Evolutionary conservation across 2,888 invertebrate genomes (phyloP).

Genomic region (Polyommatus icarus): DNA sequence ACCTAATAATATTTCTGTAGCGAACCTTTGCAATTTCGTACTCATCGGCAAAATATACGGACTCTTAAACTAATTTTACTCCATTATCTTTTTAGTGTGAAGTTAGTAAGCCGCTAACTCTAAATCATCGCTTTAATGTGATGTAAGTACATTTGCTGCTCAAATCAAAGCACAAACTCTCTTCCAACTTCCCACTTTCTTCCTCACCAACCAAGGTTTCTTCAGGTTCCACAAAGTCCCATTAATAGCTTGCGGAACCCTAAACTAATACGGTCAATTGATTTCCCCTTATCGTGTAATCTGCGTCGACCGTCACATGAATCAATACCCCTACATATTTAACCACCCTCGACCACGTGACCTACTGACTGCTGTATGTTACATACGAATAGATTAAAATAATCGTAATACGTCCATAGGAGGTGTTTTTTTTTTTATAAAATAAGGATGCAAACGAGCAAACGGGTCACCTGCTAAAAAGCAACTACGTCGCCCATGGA

Average conservation of each 20-base stretch:
- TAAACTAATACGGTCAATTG: neutral
- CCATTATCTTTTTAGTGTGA: too few species aligned
- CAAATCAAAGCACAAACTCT: neutral
- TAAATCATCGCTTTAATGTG: too few species aligned
- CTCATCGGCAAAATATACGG: too few species aligned
- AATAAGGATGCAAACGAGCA: too few species aligned
- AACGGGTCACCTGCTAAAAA: too few species aligned
- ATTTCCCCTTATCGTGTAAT: neutral
- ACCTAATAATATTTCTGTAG: too few species aligned
- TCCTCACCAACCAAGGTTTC: neutral
- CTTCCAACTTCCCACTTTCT: neutral
- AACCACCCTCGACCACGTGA: conserved; percentile 44
- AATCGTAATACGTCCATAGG: neutral
- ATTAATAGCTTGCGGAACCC: neutral
- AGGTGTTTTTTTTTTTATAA: too few species aligned
- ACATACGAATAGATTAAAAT: neutral
- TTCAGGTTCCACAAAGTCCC: neutral
- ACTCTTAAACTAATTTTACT: too few species aligned
- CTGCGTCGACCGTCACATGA: conserved; percentile 28
- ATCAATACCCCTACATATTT: conserved; percentile 44
- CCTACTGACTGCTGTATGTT: conserved; percentile 37
- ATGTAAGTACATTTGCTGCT: too few species aligned
- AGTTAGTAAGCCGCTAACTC: too few species aligned
- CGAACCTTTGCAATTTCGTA: too few species aligned
- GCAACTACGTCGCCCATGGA: too few species aligned